Conservation (phyloP, 2,113 vertebrate genomes). For the Acanthochromis polyacanthus region DNA sequence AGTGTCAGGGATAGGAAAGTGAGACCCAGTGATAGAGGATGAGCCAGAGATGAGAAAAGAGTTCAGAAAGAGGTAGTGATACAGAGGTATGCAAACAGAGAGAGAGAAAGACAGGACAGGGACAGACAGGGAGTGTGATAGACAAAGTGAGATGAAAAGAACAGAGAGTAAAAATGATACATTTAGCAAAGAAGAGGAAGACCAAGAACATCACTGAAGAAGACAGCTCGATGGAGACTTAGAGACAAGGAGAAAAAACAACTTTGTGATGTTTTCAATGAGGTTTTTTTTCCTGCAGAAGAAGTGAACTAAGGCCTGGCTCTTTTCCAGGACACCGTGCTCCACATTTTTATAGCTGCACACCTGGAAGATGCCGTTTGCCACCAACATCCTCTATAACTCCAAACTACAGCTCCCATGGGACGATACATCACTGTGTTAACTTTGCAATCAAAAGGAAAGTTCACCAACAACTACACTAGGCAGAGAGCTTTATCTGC, state of each 20-base stretch:
- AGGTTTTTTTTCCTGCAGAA: background rate
- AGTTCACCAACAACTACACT: background rate
- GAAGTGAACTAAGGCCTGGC: background rate
- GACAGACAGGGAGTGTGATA: conserved; percentile 36
- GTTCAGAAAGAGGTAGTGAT: conserved; percentile 56
- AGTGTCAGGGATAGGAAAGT: conserved; percentile 62
- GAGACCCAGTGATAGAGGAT: conserved; percentile 45
- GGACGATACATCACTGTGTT: background rate
- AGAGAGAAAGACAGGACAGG: background rate
- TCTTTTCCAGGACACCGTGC: conserved; percentile 2
- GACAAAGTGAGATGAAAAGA: conserved; percentile 33
- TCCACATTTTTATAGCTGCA: background rate
- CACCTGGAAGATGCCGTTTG: background rate
- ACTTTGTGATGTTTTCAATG: conserved; percentile 16
- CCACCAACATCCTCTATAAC: background rate
- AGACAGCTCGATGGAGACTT: conserved; percentile 15
- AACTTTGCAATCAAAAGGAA: conserved; percentile 6
- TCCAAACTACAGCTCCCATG: background rate
- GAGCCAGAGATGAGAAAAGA: conserved; percentile 44
- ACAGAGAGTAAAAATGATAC: conserved; percentile 23
- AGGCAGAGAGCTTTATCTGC: background rate
- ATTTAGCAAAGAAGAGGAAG: conserved; percentile 8
- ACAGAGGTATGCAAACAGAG: conserved; percentile 42
- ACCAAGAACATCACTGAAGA: background rate
- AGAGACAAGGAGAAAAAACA: background rate